Evolutionary conservation across 1,140 invertebrate genomes (phyloP).

Genomic region (Drosophila virilis): DNA sequence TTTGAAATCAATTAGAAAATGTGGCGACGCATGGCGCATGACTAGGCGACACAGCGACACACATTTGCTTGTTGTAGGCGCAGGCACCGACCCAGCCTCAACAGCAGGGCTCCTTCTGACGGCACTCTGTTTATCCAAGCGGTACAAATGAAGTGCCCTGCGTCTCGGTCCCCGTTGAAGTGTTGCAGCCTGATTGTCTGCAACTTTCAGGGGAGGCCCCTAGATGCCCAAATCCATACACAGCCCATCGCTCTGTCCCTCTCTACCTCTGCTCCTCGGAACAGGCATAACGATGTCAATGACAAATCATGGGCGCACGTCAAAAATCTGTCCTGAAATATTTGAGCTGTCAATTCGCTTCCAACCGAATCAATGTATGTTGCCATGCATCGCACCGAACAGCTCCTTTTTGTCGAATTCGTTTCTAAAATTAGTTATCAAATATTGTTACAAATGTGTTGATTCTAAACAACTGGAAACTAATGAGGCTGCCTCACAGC

Average conservation of each 20-base stretch:
- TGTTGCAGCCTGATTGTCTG: slow-evolving; percentile 73
- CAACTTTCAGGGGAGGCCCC: slow-evolving; percentile 30
- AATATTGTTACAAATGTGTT: slow-evolving; percentile 84
- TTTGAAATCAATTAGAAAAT: slow-evolving; percentile 84
- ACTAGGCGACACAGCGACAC: slow-evolving; percentile 25
- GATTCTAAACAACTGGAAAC: slow-evolving; percentile 80
- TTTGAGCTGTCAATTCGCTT: slow-evolving; percentile 78
- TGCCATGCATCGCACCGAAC: background rate
- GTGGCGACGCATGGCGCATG: slow-evolving; percentile 80
- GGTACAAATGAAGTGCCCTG: slow-evolving; percentile 76
- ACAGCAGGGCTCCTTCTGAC: slow-evolving; percentile 2
- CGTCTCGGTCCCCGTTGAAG: slow-evolving; percentile 31
- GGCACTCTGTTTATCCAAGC: slow-evolving; percentile 74
- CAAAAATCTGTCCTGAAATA: slow-evolving; percentile 84
- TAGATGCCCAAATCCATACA: slow-evolving; percentile 16
- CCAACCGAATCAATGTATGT: slow-evolving; percentile 1
- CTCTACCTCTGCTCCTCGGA: background rate
- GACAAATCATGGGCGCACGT: slow-evolving; percentile 83
- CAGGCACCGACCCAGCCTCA: slow-evolving; percentile 7
- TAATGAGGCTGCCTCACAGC: slow-evolving; percentile 23
- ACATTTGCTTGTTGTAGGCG: slow-evolving; percentile 1
- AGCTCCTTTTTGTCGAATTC: slow-evolving; percentile 26
- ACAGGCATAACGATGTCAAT: slow-evolving; percentile 78
- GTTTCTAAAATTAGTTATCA: slow-evolving; percentile 83
- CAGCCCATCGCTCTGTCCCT: background rate